A percentile compares a stretch with the other conserved stretches of the same genome.
These are phyloP conservation scores for Alethe castanea DNA, from an alignment of 2,113 vertebrate genomes.

Conservation along the genomic window DNA sequence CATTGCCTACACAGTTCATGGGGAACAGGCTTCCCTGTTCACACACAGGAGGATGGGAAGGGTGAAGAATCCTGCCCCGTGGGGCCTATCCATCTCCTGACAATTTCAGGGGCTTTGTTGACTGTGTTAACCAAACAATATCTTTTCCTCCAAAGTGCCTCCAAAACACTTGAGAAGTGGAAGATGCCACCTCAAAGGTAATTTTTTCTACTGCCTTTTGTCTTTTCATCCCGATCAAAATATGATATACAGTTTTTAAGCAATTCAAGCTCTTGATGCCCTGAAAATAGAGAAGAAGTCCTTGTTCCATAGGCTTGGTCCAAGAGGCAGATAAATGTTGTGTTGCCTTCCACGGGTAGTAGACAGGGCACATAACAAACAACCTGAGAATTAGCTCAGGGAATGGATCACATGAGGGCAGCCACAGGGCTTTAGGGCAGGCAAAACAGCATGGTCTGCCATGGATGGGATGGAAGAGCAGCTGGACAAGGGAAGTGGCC, in stretches of 20 bases:
- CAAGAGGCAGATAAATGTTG: not conserved
- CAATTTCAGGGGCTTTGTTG: not conserved
- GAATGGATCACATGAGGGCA: not conserved
- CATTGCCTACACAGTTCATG: accelerated
- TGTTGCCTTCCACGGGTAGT: not conserved
- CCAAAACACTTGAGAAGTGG: not conserved
- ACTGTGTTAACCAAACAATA: not conserved
- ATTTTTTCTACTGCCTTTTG: not conserved
- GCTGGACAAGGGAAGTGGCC: not conserved
- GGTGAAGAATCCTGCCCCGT: not conserved
- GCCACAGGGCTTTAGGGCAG: not conserved
- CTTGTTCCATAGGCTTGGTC: not conserved
- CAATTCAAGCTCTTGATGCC: not conserved
- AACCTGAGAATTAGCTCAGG: not conserved
- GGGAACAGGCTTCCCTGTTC: not conserved
- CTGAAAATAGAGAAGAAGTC: not conserved
- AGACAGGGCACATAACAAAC: not conserved
- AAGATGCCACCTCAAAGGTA: not conserved
- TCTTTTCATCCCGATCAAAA: not conserved
- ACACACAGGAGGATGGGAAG: not conserved
- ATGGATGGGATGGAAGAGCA: not conserved
- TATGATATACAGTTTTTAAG: not conserved
- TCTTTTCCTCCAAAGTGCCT: not conserved
- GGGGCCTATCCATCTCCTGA: not conserved
- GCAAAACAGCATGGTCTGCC: not conserved